Evolutionary conservation across 2,888 invertebrate genomes (phyloP).

Genomic region (Meiosimyza platycephala): DNA sequence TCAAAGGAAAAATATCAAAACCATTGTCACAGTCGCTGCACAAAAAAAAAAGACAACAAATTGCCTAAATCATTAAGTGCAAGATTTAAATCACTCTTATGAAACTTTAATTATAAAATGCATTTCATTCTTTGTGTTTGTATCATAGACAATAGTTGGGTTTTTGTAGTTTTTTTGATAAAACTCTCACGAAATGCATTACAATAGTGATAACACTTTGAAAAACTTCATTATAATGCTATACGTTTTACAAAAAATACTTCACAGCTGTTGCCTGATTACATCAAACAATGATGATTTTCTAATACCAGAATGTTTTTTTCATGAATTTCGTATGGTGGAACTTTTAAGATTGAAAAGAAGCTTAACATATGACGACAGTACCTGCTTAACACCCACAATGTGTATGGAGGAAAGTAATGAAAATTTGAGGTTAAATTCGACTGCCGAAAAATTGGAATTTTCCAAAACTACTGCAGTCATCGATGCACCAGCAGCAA

Average conservation of each 20-base stretch:
- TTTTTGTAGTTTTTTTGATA: not conserved
- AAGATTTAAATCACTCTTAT: too few relatives aligned
- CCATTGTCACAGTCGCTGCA: constrained; percentile 23
- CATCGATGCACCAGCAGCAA: constrained; percentile 43
- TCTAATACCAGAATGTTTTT: constrained; percentile 34
- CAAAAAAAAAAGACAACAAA: not conserved
- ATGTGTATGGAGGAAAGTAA: too few relatives aligned
- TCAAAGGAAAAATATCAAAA: not conserved
- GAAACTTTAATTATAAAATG: too few relatives aligned
- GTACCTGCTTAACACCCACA: not conserved
- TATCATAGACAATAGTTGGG: too few relatives aligned
- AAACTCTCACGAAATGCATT: not conserved
- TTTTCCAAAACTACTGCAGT: too few relatives aligned
- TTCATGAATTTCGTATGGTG: constrained; percentile 76
- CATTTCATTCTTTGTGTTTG: too few relatives aligned
- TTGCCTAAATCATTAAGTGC: not conserved
- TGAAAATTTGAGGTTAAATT: too few relatives aligned
- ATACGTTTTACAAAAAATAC: not conserved
- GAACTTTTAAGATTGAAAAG: constrained; percentile 74
- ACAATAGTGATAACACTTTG: not conserved
- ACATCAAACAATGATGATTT: not conserved
- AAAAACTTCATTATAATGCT: not conserved
- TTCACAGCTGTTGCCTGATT: not conserved
- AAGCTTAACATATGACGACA: constrained; percentile 44
- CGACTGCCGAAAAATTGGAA: too few relatives aligned